Evolutionary conservation across 1,140 invertebrate genomes (phyloP), one percentile per base, ranked within the genome.

Genomic region (Orchestia grillus): DNA sequence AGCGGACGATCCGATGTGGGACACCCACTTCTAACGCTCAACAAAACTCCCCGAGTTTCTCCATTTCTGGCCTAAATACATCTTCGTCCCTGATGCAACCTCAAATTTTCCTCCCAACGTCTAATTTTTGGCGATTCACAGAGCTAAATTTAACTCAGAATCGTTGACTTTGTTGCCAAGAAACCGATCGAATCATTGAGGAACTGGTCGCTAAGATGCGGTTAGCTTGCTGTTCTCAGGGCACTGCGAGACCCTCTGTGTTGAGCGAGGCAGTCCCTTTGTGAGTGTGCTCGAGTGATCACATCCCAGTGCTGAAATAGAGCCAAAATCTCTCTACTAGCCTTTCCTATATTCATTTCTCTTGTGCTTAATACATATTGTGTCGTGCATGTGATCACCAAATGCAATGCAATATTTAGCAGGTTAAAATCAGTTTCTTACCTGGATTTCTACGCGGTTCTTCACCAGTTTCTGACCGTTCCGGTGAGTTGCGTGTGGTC

Each of bases 261-360:
- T 94, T 19, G 43, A 45, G 36, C 43, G 36, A 42, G 44, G 43
- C 92, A 94, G 92, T 94, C 92, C 43, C 43, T 94, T 94, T 94
- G 92, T 94, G 92, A 94, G 92, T 94, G 92, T 94, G 92, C 92
- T 94, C 92, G 43, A 47, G 92, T 94, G 92, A 45, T 94, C 92
- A 94, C 44, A 94, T 94, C 92, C 44, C 92, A 19, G 43, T 44
- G 62, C 15, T 77, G 62, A 77, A 77, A 77, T 77, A 77, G 28
- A 77, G 62, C 28, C 62, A 77, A 77, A 77, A 77, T 77, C 62
- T 36, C 62, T 36, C 15, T 77, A 77, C 11, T 3, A 77, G 62
- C 62, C 1, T 77, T 28, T 3, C 36, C 36, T 28, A 19, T 77
- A 77, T 36, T 15, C 36, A 36, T 36, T 77, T 3, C 19, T 15